phyloP scores from a whole-genome alignment of 1,140 invertebrate species.

The Octopus bimaculoides region DNA sequence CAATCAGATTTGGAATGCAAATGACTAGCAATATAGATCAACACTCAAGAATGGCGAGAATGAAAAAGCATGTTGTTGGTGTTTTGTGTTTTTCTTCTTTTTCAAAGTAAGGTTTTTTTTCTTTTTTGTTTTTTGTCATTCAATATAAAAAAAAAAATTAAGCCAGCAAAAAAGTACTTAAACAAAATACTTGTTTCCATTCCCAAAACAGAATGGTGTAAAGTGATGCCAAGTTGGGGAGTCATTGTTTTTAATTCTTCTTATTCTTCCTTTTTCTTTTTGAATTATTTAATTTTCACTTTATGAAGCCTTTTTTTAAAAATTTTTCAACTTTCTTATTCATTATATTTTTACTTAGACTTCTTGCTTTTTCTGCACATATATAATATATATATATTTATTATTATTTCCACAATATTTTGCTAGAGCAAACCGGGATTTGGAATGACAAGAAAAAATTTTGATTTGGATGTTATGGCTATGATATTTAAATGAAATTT shows the following conservation, averaged over 20 bases:
- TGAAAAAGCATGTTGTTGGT: not conserved
- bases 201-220: not conserved
- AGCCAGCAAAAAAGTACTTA: conserved; percentile 3
- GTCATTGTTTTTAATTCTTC: not conserved
- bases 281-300: not conserved
- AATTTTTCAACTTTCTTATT: not conserved
- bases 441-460: conserved; percentile 7
- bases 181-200: conserved; percentile 10
- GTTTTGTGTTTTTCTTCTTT: not conserved
- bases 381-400: too few relatives aligned
- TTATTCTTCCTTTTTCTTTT: conserved; percentile 3
- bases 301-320: not conserved
- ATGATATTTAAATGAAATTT: conserved; percentile 11
- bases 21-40: conserved; percentile 1
- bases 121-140: not conserved
- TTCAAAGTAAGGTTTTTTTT: not conserved
- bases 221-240: not conserved
- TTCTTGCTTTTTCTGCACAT: too few relatives aligned
- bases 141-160: conserved; percentile 1
- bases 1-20: not conserved
- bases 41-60: conserved; percentile 2
- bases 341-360: too few relatives aligned
- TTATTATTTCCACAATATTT: too few relatives aligned
- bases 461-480: conserved; percentile 10
- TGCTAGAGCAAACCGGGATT: not conserved